These are phyloP conservation scores for Zoanthus solanderi DNA, from an alignment of 92 coral and sea anemone species.

Conservation along the genomic window DNA sequence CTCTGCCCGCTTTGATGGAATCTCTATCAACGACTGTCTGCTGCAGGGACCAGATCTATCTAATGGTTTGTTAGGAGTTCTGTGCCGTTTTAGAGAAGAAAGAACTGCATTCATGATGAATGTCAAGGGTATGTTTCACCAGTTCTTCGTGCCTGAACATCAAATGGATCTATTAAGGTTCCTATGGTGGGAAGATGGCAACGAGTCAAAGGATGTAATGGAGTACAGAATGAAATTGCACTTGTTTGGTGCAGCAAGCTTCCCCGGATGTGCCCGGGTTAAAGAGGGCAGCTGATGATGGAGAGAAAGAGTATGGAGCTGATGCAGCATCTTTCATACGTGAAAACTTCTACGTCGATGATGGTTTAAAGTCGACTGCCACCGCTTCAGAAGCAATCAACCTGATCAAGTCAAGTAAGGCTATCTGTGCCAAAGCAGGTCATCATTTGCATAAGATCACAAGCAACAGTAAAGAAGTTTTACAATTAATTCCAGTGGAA, in stretches of 20 bases:
- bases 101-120: background rate
- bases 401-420: too few relatives aligned
- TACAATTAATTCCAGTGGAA: too few relatives aligned
- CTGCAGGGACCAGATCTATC: background rate
- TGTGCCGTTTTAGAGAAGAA: background rate
- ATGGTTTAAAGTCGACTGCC: background rate
- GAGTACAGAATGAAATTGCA: too few relatives aligned
- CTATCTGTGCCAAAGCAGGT: too few relatives aligned
- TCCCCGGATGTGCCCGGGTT: constrained; percentile 2
- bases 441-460: too few relatives aligned
- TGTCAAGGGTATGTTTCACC: background rate
- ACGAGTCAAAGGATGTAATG: background rate
- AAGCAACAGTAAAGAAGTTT: too few relatives aligned
- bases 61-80: background rate
- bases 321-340: background rate
- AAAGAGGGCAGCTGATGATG: constrained; percentile 11
- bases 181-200: constrained; percentile 28
- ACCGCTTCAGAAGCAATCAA: too few relatives aligned
- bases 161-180: background rate
- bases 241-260: background rate
- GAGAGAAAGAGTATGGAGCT: background rate
- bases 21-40: background rate
- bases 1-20: background rate
- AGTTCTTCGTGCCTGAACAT: too few relatives aligned
- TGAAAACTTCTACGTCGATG: too few relatives aligned